Base-by-base conservation (phyloP, 2,797 vertebrate genomes). In the Acestrorhynchus altus region DNA sequence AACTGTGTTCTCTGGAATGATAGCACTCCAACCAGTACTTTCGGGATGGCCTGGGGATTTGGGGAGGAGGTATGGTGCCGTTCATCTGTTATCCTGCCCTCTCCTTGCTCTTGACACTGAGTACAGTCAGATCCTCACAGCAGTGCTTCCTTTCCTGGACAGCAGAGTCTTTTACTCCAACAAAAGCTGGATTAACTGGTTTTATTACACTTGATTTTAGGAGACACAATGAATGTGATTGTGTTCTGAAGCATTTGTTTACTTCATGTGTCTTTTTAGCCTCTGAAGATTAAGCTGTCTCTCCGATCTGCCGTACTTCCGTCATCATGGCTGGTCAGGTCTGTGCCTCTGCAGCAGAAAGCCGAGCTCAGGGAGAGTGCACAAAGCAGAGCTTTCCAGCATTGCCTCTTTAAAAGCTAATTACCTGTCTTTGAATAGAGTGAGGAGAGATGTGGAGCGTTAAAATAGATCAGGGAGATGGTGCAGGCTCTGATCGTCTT, bases 391-490 rank as follows among this genome's bases (percentile, higher is more conserved):
- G 40, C 72, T 80, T 78, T 79, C 66, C 74, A 46, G 72, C 24
- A 35, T 63, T 16, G 47, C 52, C 65, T 67, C 83, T 89, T 84
- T 86, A 89, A 86, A 86, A 88, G 87, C 89, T 91, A 92, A 92
- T 93, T 90, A 91, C 88, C 87, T 88, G 85, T 91, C 89, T 87
- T 84, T 88, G 88, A 89, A 89, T 81, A 89, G 88, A 64, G 83
- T 78, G 79, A 86, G 73, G 73, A 75, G 83, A 85, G 86, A 70
- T 91, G 91, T 92, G 87, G 86, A 88, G 89, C 83, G 87, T 90
- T 80, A 89, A 92, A 93, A 92, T 93, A 93, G 92, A 93, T 92
- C 87, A 88, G 83, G 85, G 80, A 83, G 84, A 86, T 68, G 78
- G 76, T 75, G 80, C 83, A 69, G 66, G 82, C 88, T 93, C 88